Evolutionary conservation across 2,797 vertebrate species (phyloP), one percentile per base, ranked within the genome.

Genomic region (Falco novaeseelandiae): DNA sequence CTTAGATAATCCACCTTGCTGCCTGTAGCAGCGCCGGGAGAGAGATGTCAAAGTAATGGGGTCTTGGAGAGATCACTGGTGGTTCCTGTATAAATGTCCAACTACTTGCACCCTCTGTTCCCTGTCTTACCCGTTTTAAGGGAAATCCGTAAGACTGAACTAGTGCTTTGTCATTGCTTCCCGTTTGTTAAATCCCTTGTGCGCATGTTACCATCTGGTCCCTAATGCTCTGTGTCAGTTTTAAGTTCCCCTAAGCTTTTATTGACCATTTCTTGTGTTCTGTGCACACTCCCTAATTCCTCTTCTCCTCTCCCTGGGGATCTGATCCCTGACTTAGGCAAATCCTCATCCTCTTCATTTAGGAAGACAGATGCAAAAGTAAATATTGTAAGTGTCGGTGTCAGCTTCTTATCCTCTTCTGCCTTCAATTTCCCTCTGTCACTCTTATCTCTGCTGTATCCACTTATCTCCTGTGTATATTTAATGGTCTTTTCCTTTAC

Each of bases 341-440:
- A 91, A 96, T 96, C 89, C 80, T 96, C 87, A 32, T 92, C 83
- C 85, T 77, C 96, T 90, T 85, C 83, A 74, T 97, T 94, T 86
- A 52, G 3, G 17, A 76, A 42, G 76, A 78, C 73, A 87, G 93
- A 86, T 89, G 79, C 89, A 86, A 79, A 96, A 94, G 92, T 70
- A 92, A 97, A 95, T 94, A 89, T 79, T 86, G 22, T 76, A 73
- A 79, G 48, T 69, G 59, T 67, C 65, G 9, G 42, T 69, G 71
- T 74, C 92, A 51, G 74, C 88, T 87, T 78, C 76, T 96, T 92
- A 92, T 92, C 94, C 74, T 96, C 78, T 34, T 74, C 82, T 92
- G 72, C 76, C 87, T 96, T 91, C 92, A 93, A 69, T 97, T 96
- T 97, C 87, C 85, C 94, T 94, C 93, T 88, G 74, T 89, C 92